Evolutionary conservation across 35 echinoderm and acorn worm species (phyloP).

Genomic region (Hemicentrotus pulcherrimus): DNA sequence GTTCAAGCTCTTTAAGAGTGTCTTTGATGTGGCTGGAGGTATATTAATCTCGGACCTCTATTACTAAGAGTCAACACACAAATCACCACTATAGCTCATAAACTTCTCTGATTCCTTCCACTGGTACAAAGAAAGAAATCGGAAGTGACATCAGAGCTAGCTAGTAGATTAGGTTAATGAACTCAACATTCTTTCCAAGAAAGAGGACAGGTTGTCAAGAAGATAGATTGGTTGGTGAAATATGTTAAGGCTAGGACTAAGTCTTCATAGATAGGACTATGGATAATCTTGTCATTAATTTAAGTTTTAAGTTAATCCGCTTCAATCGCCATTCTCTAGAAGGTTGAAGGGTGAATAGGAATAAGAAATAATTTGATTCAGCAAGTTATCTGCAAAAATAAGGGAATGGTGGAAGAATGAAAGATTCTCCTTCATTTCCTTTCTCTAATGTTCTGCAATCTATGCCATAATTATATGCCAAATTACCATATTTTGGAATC

Average conservation of each 20-base stretch:
- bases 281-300: background rate
- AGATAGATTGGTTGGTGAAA: background rate
- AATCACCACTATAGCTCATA: background rate
- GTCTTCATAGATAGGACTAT: background rate
- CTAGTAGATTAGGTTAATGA: background rate
- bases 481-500: background rate
- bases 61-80: slow-evolving; percentile 30
- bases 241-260: background rate
- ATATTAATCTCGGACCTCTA: background rate
- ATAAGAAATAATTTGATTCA: background rate
- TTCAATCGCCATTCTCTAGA: background rate
- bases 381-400: background rate
- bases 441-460: background rate
- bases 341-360: background rate
- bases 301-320: background rate
- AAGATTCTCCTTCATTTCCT: background rate
- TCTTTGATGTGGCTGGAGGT: slow-evolving; percentile 22
- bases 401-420: background rate
- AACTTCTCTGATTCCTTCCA: background rate
- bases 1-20: background rate
- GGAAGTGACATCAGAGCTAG: background rate
- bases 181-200: background rate
- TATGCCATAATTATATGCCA: background rate
- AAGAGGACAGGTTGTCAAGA: background rate
- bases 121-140: background rate